Evolutionary conservation across 2,113 vertebrate genomes (phyloP).

Genomic region (Cynoglossus semilaevis): DNA sequence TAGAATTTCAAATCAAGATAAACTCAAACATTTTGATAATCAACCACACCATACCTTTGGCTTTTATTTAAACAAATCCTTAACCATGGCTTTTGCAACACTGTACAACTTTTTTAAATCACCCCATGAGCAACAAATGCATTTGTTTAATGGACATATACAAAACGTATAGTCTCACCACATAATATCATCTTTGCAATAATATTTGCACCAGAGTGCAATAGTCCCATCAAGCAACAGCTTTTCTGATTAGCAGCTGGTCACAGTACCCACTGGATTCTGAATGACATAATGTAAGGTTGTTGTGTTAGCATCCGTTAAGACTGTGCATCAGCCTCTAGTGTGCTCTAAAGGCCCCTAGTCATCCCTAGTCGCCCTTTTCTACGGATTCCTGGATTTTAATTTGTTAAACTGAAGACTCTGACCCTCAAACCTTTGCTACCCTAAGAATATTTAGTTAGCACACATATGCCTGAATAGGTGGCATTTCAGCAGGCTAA

Average conservation of each 20-base stretch:
- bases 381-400: no score
- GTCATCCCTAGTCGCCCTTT: no score
- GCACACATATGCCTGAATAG: slow-evolving; percentile 50
- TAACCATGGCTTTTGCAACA: no score
- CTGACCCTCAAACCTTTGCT: not conserved
- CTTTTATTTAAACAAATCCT: no score
- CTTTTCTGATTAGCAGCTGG: slow-evolving; percentile 39
- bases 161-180: no score
- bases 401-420: not conserved
- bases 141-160: no score
- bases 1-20: no score
- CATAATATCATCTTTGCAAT: not conserved
- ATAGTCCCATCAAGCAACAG: slow-evolving; percentile 15
- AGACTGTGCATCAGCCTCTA: slow-evolving; percentile 65
- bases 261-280: slow-evolving; percentile 37
- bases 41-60: no score
- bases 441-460: slow-evolving; percentile 33
- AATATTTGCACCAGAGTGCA: slow-evolving; percentile 11
- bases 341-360: slow-evolving; percentile 58
- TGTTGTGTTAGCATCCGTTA: slow-evolving; percentile 46
- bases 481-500: slow-evolving; percentile 60
- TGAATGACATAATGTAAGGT: slow-evolving; percentile 45
- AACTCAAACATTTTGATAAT: no score
- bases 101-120: no score
- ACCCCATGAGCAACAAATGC: no score